Percentiles rank a stretch among this genome's conserved stretches.
Conservation (phyloP, 2,888 invertebrate genomes). For the Ommatoiulus sabulosus region DNA sequence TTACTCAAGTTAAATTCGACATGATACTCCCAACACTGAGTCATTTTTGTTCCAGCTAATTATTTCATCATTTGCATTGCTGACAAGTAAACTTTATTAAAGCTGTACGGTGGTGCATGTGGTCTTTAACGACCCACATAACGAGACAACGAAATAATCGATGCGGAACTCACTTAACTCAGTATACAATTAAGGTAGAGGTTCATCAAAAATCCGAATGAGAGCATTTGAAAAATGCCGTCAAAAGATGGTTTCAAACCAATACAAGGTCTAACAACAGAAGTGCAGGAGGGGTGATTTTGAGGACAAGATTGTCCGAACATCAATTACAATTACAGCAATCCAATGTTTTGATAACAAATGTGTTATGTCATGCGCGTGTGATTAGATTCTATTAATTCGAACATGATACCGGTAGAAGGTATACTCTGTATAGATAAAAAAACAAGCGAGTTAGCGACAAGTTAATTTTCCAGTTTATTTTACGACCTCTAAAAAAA, state of each 20-base stretch:
- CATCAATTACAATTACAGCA: not conserved
- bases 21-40: no score
- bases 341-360: not conserved
- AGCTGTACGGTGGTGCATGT: not conserved
- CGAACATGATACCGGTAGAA: not conserved
- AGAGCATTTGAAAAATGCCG: not conserved
- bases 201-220: not conserved
- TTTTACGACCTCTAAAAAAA: not conserved
- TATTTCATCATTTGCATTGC: no score
- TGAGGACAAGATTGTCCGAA: not conserved
- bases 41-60: no score
- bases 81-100: no score
- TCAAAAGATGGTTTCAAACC: not conserved
- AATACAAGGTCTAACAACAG: not conserved
- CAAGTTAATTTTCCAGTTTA: constrained; percentile 27
- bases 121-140: not conserved
- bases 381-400: constrained; percentile 21
- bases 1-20: no score
- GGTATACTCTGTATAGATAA: not conserved
- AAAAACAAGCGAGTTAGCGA: not conserved
- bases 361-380: not conserved
- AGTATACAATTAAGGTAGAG: no score
- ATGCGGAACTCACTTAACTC: not conserved
- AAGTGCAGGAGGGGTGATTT: not conserved
- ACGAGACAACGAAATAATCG: not conserved